phyloP scores from a whole-genome alignment of 2,888 invertebrate genomes.

The Agonopterix alstromeriana region DNA sequence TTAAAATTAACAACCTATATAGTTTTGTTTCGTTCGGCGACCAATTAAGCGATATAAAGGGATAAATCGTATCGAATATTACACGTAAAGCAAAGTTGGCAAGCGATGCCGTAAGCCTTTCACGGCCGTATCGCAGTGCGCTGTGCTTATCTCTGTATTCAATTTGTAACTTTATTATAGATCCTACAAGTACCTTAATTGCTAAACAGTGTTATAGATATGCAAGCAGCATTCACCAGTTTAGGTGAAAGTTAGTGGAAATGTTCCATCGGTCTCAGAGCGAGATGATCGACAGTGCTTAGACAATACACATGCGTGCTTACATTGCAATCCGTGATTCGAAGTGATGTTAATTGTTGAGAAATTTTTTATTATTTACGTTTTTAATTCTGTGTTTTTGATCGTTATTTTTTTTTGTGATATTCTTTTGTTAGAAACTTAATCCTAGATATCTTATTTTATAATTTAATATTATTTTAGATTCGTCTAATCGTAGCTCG shows the following conservation, averaged over 20 bases:
- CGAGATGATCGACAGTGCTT: constrained; percentile 46
- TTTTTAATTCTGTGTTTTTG: constrained; percentile 41
- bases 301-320: constrained; percentile 70
- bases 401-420: constrained; percentile 6
- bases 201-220: constrained; percentile 39
- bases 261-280: constrained; percentile 21
- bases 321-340: constrained; percentile 60
- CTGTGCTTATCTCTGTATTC: constrained; percentile 36
- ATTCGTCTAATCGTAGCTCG: background rate
- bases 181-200: too few relatives aligned
- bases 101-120: constrained; percentile 62
- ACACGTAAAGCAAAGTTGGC: constrained; percentile 58
- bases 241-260: constrained; percentile 61
- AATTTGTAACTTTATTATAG: too few relatives aligned
- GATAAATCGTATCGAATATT: constrained; percentile 30
- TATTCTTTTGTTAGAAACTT: background rate
- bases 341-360: constrained; percentile 58
- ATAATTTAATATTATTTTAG: background rate
- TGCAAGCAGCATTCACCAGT: constrained; percentile 65
- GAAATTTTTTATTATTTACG: constrained; percentile 13
- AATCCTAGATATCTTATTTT: background rate
- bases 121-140: constrained; percentile 56
- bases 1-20: too few relatives aligned
- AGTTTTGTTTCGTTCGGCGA: constrained; percentile 36
- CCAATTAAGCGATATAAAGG: constrained; percentile 42